phyloP scores from a whole-genome alignment of 1,140 invertebrate species.

The Asobara japonica region DNA sequence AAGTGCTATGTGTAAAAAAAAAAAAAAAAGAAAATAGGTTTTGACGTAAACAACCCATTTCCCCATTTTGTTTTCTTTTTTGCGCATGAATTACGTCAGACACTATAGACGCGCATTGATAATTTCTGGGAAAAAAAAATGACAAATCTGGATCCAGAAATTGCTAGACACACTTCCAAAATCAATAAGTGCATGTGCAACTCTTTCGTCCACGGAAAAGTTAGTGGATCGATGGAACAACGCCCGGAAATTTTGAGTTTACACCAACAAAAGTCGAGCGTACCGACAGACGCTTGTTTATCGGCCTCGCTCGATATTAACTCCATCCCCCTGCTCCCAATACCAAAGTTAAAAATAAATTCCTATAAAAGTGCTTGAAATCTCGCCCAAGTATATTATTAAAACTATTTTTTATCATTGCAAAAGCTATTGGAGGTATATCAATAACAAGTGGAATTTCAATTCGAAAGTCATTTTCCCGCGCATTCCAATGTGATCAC shows the following conservation, averaged over 20 bases:
- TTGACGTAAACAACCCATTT: too few relatives aligned
- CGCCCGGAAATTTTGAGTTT: conserved; percentile 5
- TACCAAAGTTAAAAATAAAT: too few relatives aligned
- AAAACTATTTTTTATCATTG: too few relatives aligned
- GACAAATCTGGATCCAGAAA: not conserved
- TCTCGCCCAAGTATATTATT: too few relatives aligned
- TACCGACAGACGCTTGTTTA: conserved; percentile 7
- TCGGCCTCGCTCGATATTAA: not conserved
- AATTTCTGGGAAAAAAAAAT: not conserved
- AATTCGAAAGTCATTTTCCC: not conserved
- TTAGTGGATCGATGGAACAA: not conserved
- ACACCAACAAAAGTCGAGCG: not conserved
- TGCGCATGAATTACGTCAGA: too few relatives aligned
- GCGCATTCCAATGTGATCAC: not conserved
- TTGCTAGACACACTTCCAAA: not conserved
- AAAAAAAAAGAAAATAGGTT: too few relatives aligned
- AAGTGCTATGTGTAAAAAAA: too few relatives aligned
- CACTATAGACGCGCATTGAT: too few relatives aligned
- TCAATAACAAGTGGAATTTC: not conserved
- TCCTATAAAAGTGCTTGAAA: too few relatives aligned
- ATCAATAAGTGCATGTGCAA: not conserved
- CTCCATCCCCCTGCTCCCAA: not conserved
- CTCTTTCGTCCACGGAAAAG: not conserved
- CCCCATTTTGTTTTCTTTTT: too few relatives aligned
- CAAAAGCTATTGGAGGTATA: too few relatives aligned